Evolutionary conservation across 2,797 vertebrate species (phyloP).

Genomic region (Alosa sapidissima): DNA sequence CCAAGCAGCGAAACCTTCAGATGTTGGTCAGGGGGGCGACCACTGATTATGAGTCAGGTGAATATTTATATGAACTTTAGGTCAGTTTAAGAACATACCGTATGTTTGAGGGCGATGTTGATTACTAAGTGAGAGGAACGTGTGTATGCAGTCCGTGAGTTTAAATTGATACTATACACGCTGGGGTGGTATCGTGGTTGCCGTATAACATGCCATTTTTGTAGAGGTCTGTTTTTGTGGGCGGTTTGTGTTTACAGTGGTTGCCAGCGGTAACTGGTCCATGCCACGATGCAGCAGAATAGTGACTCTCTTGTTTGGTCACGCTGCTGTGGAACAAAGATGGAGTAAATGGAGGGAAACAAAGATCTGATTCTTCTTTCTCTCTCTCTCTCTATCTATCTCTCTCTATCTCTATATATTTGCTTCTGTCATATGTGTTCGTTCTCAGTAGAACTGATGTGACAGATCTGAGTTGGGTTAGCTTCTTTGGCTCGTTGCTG

Average conservation of each 20-base stretch:
- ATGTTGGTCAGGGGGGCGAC: background rate
- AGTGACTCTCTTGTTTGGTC: background rate
- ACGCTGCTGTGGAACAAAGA: background rate
- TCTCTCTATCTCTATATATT: background rate
- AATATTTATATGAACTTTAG: background rate
- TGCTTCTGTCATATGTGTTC: background rate
- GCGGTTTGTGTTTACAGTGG: background rate
- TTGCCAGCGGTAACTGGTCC: background rate
- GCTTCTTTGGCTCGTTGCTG: background rate
- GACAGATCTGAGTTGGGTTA: background rate
- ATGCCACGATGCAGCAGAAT: background rate
- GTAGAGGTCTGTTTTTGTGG: background rate
- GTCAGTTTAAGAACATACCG: background rate
- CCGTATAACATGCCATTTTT: background rate
- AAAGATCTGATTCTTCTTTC: conserved; percentile 28
- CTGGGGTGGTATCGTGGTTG: background rate
- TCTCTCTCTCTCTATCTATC: conserved; percentile 3
- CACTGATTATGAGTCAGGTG: background rate
- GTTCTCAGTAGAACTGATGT: background rate
- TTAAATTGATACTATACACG: background rate
- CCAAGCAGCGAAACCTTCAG: background rate
- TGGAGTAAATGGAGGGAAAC: background rate
- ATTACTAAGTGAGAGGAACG: background rate
- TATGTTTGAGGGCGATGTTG: background rate
- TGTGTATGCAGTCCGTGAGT: background rate